Evolutionary conservation across 2,888 invertebrate genomes (phyloP), one percentile per base, ranked within the genome.

Genomic region (Endotricha flammealis): DNA sequence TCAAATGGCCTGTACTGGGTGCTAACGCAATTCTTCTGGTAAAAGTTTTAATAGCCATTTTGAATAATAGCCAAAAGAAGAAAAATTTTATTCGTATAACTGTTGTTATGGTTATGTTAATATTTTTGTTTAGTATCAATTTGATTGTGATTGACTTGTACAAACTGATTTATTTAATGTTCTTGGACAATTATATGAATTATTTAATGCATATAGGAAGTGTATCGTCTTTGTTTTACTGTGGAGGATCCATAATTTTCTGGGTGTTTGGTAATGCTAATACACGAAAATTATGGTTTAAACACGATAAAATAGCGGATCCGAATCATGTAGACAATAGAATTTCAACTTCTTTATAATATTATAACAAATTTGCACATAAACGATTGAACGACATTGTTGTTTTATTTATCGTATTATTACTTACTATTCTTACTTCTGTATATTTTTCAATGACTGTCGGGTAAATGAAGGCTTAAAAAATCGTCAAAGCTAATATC

Each of bases 211-310:
- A 57, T 1, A 7, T 46, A 0, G 43, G 54, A 37, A 71, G 70
- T 42, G 61, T 69, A 30, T n/a, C 66, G 1, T 44, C 70, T 0
- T 52, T 78, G 41, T 85, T 75, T 43, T 73, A 81, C 23, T 81
- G 79, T 50, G 70, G 72, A 0, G 51, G 70, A 22, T 68, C 82
- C 0, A 73, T 74, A 28, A 42, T 64, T 5, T 85, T 83, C 46
- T 85, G 85, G 85, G 55, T 85, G 3, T 75, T 80, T 36, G 83
- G 77, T 1, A 85, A 83, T 39, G 54, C 57, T 1, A 65, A 65
- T 3, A 85, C 85, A 0, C 62, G 82, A 45, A 55, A 57, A 16
- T 36, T 78, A 35, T 85, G 83, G 83, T 25, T 14, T 3, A 25
- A 17, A n/a, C n/a, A n/a, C n/a, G n/a, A n/a, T 12, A 23, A 23